Conservation (phyloP, 2,113 vertebrate species). For the Talpa occidentalis region DNA sequence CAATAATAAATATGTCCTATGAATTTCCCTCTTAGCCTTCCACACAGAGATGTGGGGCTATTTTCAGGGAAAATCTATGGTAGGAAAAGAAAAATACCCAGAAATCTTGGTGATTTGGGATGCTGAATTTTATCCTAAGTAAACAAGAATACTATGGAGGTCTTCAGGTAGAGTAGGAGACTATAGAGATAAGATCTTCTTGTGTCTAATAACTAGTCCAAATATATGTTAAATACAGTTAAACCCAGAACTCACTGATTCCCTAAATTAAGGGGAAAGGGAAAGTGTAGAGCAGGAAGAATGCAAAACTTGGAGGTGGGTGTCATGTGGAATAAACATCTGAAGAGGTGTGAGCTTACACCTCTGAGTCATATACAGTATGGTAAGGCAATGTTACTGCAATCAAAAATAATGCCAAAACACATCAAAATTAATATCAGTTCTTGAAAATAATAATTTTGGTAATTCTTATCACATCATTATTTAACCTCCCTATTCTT, state of each 20-base stretch:
- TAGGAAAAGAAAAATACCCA: neutral
- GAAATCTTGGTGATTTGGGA: neutral
- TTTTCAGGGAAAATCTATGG: neutral
- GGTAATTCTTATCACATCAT: neutral
- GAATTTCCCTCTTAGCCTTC: neutral
- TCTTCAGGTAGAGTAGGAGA: neutral
- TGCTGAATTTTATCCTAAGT: neutral
- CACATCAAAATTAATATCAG: neutral
- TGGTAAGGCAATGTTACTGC: no score
- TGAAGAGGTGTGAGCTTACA: no score
- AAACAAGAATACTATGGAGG: neutral
- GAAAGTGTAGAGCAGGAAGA: neutral
- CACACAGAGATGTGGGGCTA: neutral
- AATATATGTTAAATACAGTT: neutral
- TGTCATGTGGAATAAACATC: no score
- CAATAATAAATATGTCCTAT: neutral
- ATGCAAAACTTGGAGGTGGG: neutral
- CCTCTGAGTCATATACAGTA: no score
- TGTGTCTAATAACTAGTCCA: neutral
- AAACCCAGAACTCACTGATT: neutral
- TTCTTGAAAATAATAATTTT: neutral
- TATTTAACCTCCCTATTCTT: neutral
- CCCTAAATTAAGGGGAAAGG: neutral
- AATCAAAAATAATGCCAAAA: neutral
- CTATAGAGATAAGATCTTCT: neutral